These are phyloP conservation scores for Polydrusus cervinus DNA, from an alignment of 2,888 invertebrate species.

Conservation along the genomic window DNA sequence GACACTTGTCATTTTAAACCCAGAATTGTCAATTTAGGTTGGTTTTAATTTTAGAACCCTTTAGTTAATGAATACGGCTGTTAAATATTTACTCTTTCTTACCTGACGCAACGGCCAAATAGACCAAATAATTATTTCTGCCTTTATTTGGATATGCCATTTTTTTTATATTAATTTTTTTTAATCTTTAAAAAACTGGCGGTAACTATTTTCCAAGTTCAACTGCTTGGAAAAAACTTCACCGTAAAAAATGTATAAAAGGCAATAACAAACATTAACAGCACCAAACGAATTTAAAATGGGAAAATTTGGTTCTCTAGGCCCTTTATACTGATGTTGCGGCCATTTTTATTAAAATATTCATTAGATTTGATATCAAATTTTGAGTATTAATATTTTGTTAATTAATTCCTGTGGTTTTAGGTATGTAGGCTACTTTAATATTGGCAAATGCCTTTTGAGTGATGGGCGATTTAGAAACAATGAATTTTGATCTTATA, in stretches of 20 bases:
- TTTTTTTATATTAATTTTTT: no score
- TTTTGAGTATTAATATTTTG: not conserved
- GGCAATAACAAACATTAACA: not conserved
- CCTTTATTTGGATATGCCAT: not conserved
- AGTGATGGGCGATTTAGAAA: not conserved
- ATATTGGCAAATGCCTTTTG: not conserved
- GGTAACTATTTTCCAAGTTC: constrained; percentile 18
- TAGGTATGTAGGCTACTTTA: not conserved
- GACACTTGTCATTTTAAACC: no score
- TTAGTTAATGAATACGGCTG: no score
- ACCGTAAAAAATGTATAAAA: constrained; percentile 10
- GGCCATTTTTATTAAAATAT: not conserved
- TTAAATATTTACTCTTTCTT: constrained; percentile 19
- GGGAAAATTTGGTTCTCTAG: not conserved
- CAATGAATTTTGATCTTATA: not conserved
- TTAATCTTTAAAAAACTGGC: no score
- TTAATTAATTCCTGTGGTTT: constrained; percentile 6
- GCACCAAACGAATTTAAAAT: not conserved
- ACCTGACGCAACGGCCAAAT: constrained; percentile 43
- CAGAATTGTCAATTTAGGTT: no score
- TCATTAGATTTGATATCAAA: not conserved
- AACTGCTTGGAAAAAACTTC: constrained; percentile 26
- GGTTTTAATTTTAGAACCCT: no score
- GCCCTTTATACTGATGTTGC: not conserved
- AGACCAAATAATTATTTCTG: constrained; percentile 31